Evolutionary conservation across 1,140 invertebrate genomes (phyloP), one percentile per base, ranked within the genome.

Genomic region (Diabrotica undecimpunctata): DNA sequence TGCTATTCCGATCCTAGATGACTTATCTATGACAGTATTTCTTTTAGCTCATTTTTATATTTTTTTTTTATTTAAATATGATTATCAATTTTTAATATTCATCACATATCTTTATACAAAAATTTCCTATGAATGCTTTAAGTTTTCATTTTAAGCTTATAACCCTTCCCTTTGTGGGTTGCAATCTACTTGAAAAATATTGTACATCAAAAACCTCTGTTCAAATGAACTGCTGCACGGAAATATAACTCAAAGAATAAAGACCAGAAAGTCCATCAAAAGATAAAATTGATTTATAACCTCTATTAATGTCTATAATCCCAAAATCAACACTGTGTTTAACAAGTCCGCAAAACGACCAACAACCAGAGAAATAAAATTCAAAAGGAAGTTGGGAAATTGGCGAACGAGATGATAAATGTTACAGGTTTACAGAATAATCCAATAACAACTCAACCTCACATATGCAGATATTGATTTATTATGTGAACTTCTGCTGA

Each of bases 261-360:
- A 10, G n/a, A 10, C 41, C n/a, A 46, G n/a, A 46, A 46, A 46
- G 5, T 46, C 41, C 8, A 46, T 46, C 41, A 46, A 46, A 8
- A 46, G 41, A 46, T 46, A 46, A 46, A 10, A 46, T n/a, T 46
- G 41, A 46, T 46, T 46, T 46, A 46, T 46, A n/a, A 46, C 41
- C n/a, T 46, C n/a, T 46, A 46, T 46, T 46, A 46, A 46, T n/a
- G 41, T 46, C 41, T 46, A 46, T 46, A 46, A 46, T 46, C n/a
- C 41, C 41, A n/a, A 46, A 10, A 46, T 46, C 41, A n/a, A 46
- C 41, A 46, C 41, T 46, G 41, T n/a, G 41, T 8, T 46, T 46
- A 46, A 46, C 41, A 46, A 46, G 41, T 46, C 41, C 41, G 41
- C 41, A 46, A 46, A 46, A 8, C 41, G 41, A 46, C 41, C 41